phyloP scores from a whole-genome alignment of 2,113 vertebrate species.

The Orientallactaga bullata region DNA sequence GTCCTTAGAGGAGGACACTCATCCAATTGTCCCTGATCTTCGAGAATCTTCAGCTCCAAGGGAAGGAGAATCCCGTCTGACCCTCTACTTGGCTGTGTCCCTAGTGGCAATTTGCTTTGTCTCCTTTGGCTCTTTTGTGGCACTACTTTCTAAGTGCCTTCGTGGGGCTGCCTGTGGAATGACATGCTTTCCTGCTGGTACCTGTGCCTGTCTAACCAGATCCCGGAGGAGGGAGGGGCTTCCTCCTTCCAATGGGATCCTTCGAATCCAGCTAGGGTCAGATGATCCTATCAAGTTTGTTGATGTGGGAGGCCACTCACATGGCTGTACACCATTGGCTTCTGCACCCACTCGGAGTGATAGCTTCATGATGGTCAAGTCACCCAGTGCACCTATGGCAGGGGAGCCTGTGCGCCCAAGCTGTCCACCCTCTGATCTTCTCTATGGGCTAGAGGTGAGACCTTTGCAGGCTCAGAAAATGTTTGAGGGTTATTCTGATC shows the following conservation, averaged over 20 bases:
- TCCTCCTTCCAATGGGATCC: slow-evolving; percentile 86
- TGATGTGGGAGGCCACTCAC: slow-evolving; percentile 87
- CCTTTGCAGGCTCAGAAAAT: slow-evolving; percentile 68
- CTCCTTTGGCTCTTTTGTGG: slow-evolving; percentile 88
- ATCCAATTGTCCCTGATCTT: slow-evolving; percentile 85
- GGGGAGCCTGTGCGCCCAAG: slow-evolving; percentile 82
- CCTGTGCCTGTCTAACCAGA: slow-evolving; percentile 83
- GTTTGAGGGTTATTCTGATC: slow-evolving; percentile 39
- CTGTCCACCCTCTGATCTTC: slow-evolving; percentile 83
- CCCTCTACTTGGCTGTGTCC: slow-evolving; percentile 88
- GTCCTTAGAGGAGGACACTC: slow-evolving; percentile 89
- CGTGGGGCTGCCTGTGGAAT: slow-evolving; percentile 82
- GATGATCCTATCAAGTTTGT: slow-evolving; percentile 89
- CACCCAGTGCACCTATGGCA: slow-evolving; percentile 82
- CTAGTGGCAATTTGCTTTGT: slow-evolving; percentile 88
- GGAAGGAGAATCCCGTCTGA: slow-evolving; percentile 85
- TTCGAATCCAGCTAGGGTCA: slow-evolving; percentile 87
- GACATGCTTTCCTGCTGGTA: slow-evolving; percentile 83
- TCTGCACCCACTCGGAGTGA: slow-evolving; percentile 87
- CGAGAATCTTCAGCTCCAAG: slow-evolving; percentile 83
- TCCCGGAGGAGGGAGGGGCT: slow-evolving; percentile 86
- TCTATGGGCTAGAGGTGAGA: slow-evolving; percentile 83
- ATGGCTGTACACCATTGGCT: slow-evolving; percentile 86
- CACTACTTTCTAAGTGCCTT: slow-evolving; percentile 87
- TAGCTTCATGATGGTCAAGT: slow-evolving; percentile 88